Conservation (phyloP, 2,888 invertebrate species). For the Caenorhabditis sulstoni region DNA sequence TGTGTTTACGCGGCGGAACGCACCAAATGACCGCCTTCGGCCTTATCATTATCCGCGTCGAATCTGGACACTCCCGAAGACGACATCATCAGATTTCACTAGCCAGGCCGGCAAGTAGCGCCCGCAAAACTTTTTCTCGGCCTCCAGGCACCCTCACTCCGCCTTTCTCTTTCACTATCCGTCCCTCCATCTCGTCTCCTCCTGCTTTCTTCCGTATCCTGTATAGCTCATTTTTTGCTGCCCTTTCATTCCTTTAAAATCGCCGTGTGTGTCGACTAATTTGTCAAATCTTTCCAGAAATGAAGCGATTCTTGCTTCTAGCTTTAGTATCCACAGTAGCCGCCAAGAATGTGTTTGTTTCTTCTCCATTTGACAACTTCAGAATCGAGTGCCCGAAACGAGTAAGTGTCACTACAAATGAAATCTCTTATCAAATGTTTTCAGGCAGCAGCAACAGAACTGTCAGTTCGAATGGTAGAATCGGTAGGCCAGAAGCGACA, state of each 20-base stretch:
- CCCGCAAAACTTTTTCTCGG: conserved; percentile 48
- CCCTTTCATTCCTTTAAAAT: conserved; percentile 50
- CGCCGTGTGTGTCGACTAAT: conserved; percentile 1
- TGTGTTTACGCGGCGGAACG: conserved; percentile 56
- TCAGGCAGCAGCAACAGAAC: conserved; percentile 67
- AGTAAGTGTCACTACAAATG: conserved; percentile 46
- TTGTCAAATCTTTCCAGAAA: conserved; percentile 39
- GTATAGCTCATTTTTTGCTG: conserved; percentile 45
- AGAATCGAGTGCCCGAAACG: conserved; percentile 79
- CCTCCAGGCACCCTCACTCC: conserved; percentile 47
- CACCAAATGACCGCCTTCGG: conserved; percentile 55
- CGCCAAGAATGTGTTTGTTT: conserved; percentile 73
- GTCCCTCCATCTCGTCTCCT: conserved; percentile 50
- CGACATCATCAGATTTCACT: conserved; percentile 57
- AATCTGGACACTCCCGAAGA: conserved; percentile 54
- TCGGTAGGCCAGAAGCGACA: conserved; percentile 78
- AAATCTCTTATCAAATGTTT: neutral
- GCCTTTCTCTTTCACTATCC: conserved; percentile 59
- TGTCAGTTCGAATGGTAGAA: conserved; percentile 78
- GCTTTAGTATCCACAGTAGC: conserved; percentile 34
- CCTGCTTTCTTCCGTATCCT: conserved; percentile 48
- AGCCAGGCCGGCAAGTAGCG: conserved; percentile 49
- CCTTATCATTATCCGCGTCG: conserved; percentile 54
- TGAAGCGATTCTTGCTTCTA: conserved; percentile 54
- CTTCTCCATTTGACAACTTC: conserved; percentile 80